Evolutionary conservation across 92 coral and sea anemone species (phyloP), one percentile per base, ranked within the genome.

Genomic region (Montipora capitata): DNA sequence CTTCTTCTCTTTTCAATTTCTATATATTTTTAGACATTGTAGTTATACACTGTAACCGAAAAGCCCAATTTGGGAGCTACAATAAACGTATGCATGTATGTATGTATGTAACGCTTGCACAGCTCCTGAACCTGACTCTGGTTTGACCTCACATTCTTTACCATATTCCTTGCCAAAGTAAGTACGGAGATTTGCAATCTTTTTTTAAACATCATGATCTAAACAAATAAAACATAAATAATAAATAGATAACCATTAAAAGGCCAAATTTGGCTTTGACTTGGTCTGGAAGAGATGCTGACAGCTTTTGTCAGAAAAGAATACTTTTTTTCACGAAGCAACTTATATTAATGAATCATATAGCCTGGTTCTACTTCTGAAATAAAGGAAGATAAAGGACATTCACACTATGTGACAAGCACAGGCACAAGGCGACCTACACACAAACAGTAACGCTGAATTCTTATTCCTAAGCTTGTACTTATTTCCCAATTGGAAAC

Each of bases 151-250:
- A 14, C 49, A 52, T 48, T 81, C 86, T 48, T 81, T 81, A n/a
- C 86, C 86, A 81, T 58, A 81, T 35, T 81, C 86, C 51, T 68
- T 81, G 48, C 77, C 86, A 81, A 81, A 81, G 67, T 81, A 81
- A n/a, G 86, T 68, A 13, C 86, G 51, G 35, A 81, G 20, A 48
- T 81, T 81, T 15, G 68, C 86, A 10, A 81, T 3, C 13, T 81
- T 81, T 16, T 81, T 81, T 15, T 54, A 78, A 49, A 81, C 86
- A 59, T 66, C 74, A 49, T 38, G 9, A 4, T 43, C 71, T 59
- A 42, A 70, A 38, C 48, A 70, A 38, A 70, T 70, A 7, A 7
- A 72, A 72, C 38, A 38, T 4, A 72, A 72, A 41, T 41, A 72
- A 16, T 42, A 43, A 72, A 42, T 42, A 71, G 49, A 44, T 44